Percentiles rank a stretch among this genome's conserved stretches.
phyloP scores from a whole-genome alignment of 2,113 vertebrate species.

The Tinamus guttatus region DNA sequence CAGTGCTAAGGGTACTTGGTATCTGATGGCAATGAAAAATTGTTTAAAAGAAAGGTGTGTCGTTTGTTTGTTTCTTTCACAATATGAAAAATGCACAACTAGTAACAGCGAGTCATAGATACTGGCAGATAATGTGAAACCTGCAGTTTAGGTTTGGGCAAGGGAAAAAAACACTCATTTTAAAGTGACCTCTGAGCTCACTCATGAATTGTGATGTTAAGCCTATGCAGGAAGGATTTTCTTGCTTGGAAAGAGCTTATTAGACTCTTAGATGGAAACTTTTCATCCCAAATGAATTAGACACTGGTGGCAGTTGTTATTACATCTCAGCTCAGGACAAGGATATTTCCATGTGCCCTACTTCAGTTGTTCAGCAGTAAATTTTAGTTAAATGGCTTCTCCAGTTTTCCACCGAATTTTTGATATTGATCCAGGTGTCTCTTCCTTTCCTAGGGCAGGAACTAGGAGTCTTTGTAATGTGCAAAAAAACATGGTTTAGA shows the following conservation, averaged over 20 bases:
- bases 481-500: background rate
- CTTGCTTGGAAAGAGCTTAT: background rate
- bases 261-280: background rate
- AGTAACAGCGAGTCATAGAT: background rate
- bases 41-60: slow-evolving; percentile 62
- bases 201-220: background rate
- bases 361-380: background rate
- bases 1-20: slow-evolving; percentile 1
- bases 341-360: background rate
- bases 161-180: background rate
- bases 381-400: background rate
- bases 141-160: background rate
- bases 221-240: background rate
- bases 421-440: background rate
- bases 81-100: slow-evolving; percentile 18
- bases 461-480: background rate
- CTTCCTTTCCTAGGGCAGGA: background rate
- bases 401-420: background rate
- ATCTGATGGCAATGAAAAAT: slow-evolving; percentile 63
- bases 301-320: background rate
- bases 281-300: background rate
- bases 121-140: background rate
- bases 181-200: background rate
- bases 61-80: background rate
- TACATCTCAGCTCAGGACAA: background rate